These are phyloP conservation scores for Anthoscopus minutus DNA, from an alignment of 2,113 vertebrate species.

Conservation along the genomic window DNA sequence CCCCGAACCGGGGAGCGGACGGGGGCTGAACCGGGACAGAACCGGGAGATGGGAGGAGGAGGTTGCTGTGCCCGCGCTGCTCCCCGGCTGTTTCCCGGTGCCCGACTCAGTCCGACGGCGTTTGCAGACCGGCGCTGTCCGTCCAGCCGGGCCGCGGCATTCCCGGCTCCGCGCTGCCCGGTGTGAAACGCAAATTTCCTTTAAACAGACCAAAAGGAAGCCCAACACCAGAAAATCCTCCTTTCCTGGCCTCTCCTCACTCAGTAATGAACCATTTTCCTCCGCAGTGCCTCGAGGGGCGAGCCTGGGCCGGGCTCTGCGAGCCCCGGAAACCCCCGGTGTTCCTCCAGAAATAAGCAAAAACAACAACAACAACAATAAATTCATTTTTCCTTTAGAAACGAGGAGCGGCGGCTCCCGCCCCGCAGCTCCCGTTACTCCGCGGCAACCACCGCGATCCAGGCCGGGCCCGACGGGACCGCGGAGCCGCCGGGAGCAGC, in stretches of 20 bases:
- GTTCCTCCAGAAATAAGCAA: not conserved
- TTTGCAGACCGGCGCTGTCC: not conserved
- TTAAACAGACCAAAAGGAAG: not conserved
- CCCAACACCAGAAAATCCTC: not conserved
- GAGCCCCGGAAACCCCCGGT: not conserved
- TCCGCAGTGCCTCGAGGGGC: not conserved
- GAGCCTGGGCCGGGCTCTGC: not conserved
- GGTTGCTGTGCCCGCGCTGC: not conserved
- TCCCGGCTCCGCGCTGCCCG: not conserved
- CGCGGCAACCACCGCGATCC: no score
- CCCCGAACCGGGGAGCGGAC: not conserved
- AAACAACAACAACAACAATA: not conserved
- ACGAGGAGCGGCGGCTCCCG: not conserved
- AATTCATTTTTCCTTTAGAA: no score
- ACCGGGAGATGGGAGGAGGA: no score
- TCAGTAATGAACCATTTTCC: not conserved
- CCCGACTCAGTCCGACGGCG: not conserved
- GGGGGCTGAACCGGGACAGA: not conserved
- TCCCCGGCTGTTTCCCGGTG: not conserved
- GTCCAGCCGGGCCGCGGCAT: not conserved
- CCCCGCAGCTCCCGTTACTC: not conserved
- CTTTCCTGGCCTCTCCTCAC: not conserved
- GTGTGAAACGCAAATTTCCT: not conserved
- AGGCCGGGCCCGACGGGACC: not conserved
- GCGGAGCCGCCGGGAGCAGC: not conserved